phyloP scores from a whole-genome alignment of 2,113 vertebrate species.

The Irena cyanogastra region DNA sequence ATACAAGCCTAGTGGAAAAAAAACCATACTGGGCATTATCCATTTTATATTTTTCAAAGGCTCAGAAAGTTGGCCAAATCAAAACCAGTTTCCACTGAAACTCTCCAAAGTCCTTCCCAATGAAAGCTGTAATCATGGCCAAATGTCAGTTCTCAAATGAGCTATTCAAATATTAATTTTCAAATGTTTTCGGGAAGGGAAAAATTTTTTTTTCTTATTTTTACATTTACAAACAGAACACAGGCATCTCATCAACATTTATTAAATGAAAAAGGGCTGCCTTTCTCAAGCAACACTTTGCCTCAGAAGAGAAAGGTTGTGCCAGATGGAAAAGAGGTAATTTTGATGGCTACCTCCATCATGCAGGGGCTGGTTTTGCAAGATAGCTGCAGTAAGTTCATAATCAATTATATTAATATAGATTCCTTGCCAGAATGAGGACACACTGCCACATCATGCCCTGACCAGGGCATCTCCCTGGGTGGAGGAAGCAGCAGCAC shows the following conservation, averaged over 20 bases:
- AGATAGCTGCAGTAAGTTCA: not conserved
- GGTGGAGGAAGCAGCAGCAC: not conserved
- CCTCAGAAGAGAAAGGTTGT: not conserved
- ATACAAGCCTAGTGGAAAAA: not conserved
- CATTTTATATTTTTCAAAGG: constrained; percentile 1
- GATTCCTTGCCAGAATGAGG: not conserved
- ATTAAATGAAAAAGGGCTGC: not conserved
- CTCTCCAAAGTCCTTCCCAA: not conserved
- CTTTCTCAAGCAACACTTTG: not conserved
- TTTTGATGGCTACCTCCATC: not conserved
- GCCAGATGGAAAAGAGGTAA: not conserved
- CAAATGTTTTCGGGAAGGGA: not conserved
- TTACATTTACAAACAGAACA: not conserved
- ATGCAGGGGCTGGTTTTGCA: not conserved
- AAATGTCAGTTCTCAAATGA: not conserved
- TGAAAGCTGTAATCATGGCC: not conserved
- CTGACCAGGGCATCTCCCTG: not conserved
- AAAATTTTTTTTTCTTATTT: not conserved
- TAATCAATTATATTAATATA: not conserved
- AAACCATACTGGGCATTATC: not conserved
- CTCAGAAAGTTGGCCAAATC: not conserved
- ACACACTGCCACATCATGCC: not conserved
- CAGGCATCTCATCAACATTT: not conserved
- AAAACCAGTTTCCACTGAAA: constrained; percentile 8
- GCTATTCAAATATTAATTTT: not conserved